Conservation (phyloP, 2,113 vertebrate species). For the Lamprotornis superbus region DNA sequence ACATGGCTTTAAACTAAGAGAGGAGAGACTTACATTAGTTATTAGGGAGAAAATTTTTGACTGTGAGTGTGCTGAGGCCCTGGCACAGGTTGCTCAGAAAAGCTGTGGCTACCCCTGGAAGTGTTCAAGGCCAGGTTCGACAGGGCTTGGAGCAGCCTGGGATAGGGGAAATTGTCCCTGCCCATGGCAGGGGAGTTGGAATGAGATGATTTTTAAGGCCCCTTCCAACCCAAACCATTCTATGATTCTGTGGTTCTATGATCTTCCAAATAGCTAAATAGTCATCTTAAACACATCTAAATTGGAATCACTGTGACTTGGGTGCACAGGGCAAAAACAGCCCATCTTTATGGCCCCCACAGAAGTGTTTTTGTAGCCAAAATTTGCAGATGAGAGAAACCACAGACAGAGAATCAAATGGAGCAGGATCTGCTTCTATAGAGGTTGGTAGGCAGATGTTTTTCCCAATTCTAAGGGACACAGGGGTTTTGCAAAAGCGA, state of each 20-base stretch:
- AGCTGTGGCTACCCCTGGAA: not conserved
- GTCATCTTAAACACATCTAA: not conserved
- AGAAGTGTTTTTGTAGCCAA: not conserved
- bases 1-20: not conserved
- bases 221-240: not conserved
- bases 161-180: not conserved
- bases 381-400: not conserved
- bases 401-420: rapidly evolving
- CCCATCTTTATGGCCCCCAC: not conserved
- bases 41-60: not conserved
- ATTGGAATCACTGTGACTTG: not conserved
- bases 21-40: not conserved
- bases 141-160: rapidly evolving
- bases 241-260: not conserved
- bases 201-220: not conserved
- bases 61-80: rapidly evolving
- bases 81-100: not conserved
- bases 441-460: not conserved
- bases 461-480: not conserved
- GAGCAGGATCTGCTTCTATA: not conserved
- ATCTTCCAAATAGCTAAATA: not conserved
- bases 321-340: not conserved
- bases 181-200: not conserved
- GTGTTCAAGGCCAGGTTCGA: not conserved
- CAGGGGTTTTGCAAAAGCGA: not conserved